These are phyloP conservation scores for Acanthisitta chloris DNA, from an alignment of 2,113 vertebrate species.

Conservation along the genomic window DNA sequence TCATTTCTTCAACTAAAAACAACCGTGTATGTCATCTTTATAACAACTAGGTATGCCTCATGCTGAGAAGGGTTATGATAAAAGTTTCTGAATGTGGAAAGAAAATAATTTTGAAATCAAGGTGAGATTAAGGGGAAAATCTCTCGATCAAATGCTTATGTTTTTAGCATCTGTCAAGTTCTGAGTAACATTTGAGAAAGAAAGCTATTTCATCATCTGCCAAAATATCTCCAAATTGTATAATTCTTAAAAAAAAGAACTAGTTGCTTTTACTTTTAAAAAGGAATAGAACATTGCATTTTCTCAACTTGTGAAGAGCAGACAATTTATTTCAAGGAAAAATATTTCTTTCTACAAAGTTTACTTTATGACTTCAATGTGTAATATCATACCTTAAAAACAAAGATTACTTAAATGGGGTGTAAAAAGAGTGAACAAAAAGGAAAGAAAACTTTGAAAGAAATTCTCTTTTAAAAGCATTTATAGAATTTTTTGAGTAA, in stretches of 20 bases:
- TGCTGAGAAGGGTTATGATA: neutral
- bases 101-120: neutral
- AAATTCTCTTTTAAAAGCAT: neutral
- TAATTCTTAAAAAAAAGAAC: neutral
- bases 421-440: neutral
- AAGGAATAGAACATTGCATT: neutral
- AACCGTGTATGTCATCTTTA: neutral
- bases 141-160: neutral
- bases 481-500: neutral
- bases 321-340: neutral
- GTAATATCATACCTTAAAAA: neutral
- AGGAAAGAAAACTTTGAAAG: neutral
- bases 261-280: neutral
- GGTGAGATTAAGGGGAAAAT: neutral
- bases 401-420: neutral
- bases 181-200: neutral
- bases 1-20: neutral
- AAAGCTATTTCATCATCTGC: neutral
- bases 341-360: neutral
- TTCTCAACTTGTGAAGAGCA: neutral
- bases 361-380: neutral
- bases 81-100: neutral
- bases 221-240: neutral
- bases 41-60: neutral
- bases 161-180: neutral